phyloP scores from a whole-genome alignment of 2,888 invertebrate genomes.

The Torymus tubicola region DNA sequence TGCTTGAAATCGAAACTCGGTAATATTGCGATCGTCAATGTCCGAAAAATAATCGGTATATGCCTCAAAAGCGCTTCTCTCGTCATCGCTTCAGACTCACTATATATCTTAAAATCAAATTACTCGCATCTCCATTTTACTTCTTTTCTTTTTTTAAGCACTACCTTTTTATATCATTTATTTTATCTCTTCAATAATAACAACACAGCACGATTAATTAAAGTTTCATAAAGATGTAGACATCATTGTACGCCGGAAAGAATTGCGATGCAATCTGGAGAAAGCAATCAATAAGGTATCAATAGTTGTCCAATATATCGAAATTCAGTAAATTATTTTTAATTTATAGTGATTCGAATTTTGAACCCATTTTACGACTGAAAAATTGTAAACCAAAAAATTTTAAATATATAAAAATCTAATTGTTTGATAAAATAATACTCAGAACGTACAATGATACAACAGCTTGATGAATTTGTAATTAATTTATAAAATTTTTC shows the following conservation, averaged over 20 bases:
- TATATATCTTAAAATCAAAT: slow-evolving; percentile 44
- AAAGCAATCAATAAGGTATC: too few relatives aligned
- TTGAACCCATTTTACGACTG: too few relatives aligned
- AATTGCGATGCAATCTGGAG: slow-evolving; percentile 5
- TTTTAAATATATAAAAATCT: too few relatives aligned
- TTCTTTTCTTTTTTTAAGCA: slow-evolving; percentile 1
- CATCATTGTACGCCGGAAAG: slow-evolving; percentile 49
- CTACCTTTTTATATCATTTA: slow-evolving; percentile 37
- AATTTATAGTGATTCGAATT: too few relatives aligned
- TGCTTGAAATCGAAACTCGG: slow-evolving; percentile 12
- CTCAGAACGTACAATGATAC: background rate
- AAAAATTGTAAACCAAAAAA: too few relatives aligned
- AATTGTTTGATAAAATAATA: background rate
- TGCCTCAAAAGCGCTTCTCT: slow-evolving; percentile 43
- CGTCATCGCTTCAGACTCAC: slow-evolving; percentile 37
- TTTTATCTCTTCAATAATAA: slow-evolving; percentile 53
- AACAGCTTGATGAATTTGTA: background rate
- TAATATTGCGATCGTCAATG: slow-evolving; percentile 46
- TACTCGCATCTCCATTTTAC: background rate
- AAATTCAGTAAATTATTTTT: too few relatives aligned
- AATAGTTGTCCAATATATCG: too few relatives aligned
- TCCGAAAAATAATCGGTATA: background rate
- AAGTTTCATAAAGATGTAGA: slow-evolving; percentile 51
- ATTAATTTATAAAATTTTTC: background rate
- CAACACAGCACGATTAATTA: slow-evolving; percentile 59